These are phyloP conservation scores for Lophius piscatorius DNA, from an alignment of 2,113 vertebrate genomes.

Conservation along the genomic window DNA sequence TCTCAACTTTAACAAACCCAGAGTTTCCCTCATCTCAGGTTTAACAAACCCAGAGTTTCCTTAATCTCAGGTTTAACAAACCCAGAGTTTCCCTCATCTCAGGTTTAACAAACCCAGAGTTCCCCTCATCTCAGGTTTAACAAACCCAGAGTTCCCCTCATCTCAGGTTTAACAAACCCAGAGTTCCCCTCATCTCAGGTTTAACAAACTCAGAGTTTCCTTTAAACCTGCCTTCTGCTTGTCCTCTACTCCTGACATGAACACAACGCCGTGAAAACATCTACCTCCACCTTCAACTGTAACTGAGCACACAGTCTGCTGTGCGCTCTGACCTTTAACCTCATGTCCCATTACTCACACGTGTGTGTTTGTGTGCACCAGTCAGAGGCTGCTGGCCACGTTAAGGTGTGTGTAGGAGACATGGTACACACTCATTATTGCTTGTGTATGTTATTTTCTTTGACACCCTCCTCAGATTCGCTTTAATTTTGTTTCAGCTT, in stretches of 20 bases:
- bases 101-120: no score
- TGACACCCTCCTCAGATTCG: not conserved
- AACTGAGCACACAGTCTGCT: conserved; percentile 36
- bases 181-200: no score
- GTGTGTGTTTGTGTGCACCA: conserved; percentile 68
- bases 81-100: no score
- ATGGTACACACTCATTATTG: conserved; percentile 42
- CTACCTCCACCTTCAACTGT: conserved; percentile 14
- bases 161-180: no score
- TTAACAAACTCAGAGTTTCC: no score
- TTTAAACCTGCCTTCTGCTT: no score
- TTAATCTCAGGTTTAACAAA: no score
- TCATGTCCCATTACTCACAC: conserved; percentile 64
- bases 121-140: no score
- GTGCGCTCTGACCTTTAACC: conserved; percentile 46
- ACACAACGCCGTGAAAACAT: conserved; percentile 26
- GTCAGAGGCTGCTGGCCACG: conserved; percentile 85
- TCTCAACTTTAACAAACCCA: no score
- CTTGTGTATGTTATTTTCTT: conserved; percentile 27
- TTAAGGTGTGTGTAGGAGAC: conserved; percentile 82
- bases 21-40: no score
- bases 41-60: no score
- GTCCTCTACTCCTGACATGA: conserved; percentile 43
- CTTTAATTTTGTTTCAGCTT: not conserved
- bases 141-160: no score